These are phyloP conservation scores for Oegoconia quadripuncta DNA, from an alignment of 2,888 invertebrate species.

Conservation along the genomic window DNA sequence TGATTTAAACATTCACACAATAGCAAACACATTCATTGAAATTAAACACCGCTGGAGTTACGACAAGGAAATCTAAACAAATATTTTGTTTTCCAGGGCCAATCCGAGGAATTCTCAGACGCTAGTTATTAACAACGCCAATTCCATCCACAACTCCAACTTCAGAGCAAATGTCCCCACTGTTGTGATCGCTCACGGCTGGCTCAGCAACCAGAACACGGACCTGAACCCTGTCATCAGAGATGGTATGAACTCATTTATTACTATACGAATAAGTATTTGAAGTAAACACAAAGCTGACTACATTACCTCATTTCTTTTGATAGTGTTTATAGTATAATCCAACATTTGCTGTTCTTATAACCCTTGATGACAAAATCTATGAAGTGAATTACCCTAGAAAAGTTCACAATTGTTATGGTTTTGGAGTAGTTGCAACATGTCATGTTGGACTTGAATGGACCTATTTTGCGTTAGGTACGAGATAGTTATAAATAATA, in stretches of 20 bases:
- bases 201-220: conserved; percentile 35
- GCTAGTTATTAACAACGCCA: conserved; percentile 32
- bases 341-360: no score
- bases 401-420: no score
- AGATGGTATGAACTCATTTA: conserved; percentile 29
- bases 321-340: no score
- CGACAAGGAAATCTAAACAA: neutral
- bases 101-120: conserved; percentile 32
- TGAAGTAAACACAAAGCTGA: neutral
- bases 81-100: conserved; percentile 28
- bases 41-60: neutral
- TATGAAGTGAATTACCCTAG: no score
- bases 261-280: neutral
- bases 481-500: neutral
- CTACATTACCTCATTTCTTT: no score
- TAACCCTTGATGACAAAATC: no score
- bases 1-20: neutral
- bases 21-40: neutral
- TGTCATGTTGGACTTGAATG: neutral
- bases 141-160: conserved; percentile 35
- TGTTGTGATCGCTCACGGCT: conserved; percentile 44
- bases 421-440: no score
- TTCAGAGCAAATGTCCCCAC: conserved; percentile 36
- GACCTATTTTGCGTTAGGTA: neutral
- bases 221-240: conserved; percentile 29